Evolutionary conservation across 2,797 vertebrate species (phyloP).

Genomic region (Typhlichthys subterraneus): DNA sequence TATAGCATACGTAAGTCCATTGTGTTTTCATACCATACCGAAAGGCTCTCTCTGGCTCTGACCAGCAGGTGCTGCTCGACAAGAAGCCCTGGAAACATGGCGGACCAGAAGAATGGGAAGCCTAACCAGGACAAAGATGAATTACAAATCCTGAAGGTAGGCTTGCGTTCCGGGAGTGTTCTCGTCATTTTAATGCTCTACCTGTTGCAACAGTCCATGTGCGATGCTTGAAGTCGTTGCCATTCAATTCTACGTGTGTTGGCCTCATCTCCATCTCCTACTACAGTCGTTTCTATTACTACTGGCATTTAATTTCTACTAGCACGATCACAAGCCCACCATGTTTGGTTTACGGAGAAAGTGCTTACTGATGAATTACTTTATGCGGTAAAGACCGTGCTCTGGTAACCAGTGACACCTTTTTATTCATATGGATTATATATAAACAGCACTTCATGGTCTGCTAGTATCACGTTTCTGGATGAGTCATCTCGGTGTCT

Average conservation of each 20-base stretch:
- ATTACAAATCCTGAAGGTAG: conserved; percentile 71
- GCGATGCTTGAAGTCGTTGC: too few relatives aligned
- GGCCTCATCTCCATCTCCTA: too few relatives aligned
- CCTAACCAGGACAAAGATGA: conserved; percentile 64
- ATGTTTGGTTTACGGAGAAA: too few relatives aligned
- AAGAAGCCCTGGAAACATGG: conserved; percentile 68
- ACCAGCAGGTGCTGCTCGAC: conserved; percentile 6
- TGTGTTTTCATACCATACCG: too few relatives aligned
- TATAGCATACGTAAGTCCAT: too few relatives aligned
- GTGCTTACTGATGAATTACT: too few relatives aligned
- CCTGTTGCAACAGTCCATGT: too few relatives aligned
- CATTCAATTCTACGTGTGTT: too few relatives aligned
- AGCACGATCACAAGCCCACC: too few relatives aligned
- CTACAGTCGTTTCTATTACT: too few relatives aligned
- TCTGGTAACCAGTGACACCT: background rate
- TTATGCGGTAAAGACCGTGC: too few relatives aligned
- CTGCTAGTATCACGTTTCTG: conserved; percentile 8
- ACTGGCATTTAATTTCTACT: too few relatives aligned
- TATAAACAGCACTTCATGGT: background rate
- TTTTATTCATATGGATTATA: background rate
- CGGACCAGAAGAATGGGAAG: conserved; percentile 73
- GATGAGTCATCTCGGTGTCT: conserved; percentile 32
- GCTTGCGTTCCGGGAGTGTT: background rate
- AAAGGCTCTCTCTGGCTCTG: background rate
- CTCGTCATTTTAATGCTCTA: background rate